Base-by-base conservation (phyloP, 2,888 invertebrate genomes). In the Netelia fuscicornis region DNA sequence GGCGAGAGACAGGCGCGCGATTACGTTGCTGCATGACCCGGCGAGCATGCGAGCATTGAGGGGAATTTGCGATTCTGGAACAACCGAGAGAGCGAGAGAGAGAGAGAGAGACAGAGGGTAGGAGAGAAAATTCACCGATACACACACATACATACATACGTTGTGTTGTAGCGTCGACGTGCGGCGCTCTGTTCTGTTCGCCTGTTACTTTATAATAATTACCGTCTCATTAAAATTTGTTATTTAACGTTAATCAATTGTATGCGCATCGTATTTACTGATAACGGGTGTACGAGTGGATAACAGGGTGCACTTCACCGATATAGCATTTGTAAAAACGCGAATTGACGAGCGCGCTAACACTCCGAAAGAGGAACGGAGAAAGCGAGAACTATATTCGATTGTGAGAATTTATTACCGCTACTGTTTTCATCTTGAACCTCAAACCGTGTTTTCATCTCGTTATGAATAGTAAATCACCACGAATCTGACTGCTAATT, bases 121-220 rank as follows among this genome's bases (percentile, higher is more conserved):
- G 30, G 20, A 58, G 71, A 13, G 44, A 72, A 20, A 58, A 20
- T 67, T 54, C 80, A 81, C 77, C 81, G 81, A 79, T 72, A 54
- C 82, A 65, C 87, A 86, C 90, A 89, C 30, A 17, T 17, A 17
- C 0, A 30, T 30, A 30, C 30, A 30, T 30, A 5, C 30, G 30
- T 30, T 30, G 30, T 30, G 30, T 30, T 30, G 76, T 83, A 85
- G 80, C 85, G 84, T 86, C 87, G 87, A 87, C 88, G 87, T 90
- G 87, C 90, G 87, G 87, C 89, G 80, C 62, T 44, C 83, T 88
- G 88, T 92, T 88, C 92, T 93, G 91, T 87, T 93, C 83, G 85
- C 93, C 93, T 92, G 91, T 89, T 93, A 93, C 93, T 91, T 93
- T 93, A 93, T 93, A 93, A 93, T 93, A 93, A 93, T 93, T 93